These are phyloP conservation scores for Caenorhabditis imperialis DNA, from an alignment of 2,888 invertebrate species.

Conservation along the genomic window DNA sequence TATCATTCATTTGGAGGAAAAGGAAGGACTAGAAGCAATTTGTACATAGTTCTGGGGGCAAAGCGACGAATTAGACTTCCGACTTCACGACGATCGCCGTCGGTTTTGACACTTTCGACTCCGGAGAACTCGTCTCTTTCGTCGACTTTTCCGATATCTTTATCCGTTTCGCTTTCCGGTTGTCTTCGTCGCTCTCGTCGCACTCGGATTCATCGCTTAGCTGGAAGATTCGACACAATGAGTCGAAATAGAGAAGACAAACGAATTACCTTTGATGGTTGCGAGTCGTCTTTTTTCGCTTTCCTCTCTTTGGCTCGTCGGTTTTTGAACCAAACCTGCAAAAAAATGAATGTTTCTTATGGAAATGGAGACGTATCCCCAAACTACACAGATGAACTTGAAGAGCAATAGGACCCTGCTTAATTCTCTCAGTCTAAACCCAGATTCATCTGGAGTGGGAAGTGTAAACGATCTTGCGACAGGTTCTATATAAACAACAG, in stretches of 20 bases:
- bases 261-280: constrained; percentile 20
- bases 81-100: background rate
- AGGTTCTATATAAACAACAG: too few relatives aligned
- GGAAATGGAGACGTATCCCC: too few relatives aligned
- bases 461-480: too few relatives aligned
- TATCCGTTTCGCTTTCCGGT: constrained; percentile 15
- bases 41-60: too few relatives aligned
- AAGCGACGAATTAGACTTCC: constrained; percentile 14
- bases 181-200: constrained; percentile 56
- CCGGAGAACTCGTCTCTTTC: constrained; percentile 37
- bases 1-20: constrained; percentile 13
- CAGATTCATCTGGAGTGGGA: too few relatives aligned
- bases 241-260: background rate
- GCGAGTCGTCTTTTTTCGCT: constrained; percentile 60
- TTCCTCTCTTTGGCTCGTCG: constrained; percentile 76
- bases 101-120: too few relatives aligned
- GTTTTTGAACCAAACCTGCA: constrained; percentile 78
- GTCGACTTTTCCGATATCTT: constrained; percentile 14
- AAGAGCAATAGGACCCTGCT: too few relatives aligned
- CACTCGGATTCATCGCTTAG: constrained; percentile 56
- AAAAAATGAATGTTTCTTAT: constrained; percentile 7
- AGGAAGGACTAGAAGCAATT: constrained; percentile 5
- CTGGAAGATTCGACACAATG: constrained; percentile 17
- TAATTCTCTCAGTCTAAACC: too few relatives aligned
- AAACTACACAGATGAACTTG: too few relatives aligned